Base-by-base conservation (phyloP, 2,113 vertebrate genomes). In the Brachyhypopomus occidentalis region DNA sequence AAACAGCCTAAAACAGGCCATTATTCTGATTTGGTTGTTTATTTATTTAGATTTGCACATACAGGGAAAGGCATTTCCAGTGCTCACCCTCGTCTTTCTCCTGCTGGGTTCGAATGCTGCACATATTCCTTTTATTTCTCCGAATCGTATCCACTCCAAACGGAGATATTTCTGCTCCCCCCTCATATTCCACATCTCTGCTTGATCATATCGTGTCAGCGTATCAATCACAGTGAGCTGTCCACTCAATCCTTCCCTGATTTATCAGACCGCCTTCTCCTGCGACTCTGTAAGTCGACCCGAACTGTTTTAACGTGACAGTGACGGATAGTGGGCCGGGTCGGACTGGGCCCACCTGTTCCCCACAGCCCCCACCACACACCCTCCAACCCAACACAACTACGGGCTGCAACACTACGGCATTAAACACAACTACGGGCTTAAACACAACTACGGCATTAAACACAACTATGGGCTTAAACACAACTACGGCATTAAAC, bases 171-270 rank as follows among this genome's bases (percentile, higher is more conserved):
- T 80, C 5, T 5, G 2, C 66, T 34, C 78, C 81, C 82, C 89
- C 80, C 77, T 85, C 75, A 80, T 85, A 89, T 88, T 89, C 59
- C 89, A 84, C 81, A 79, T n/a, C n/a, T n/a, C 72, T 55, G 67
- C 83, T 81, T 77, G 70, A 85, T 97, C 96, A 98, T 96, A 97
- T 96, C 95, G 95, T 95, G 95, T 97, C 95, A 96, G 88, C 84
- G 93, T 97, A 98, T 99, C 97, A 97, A 98, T 99, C 98, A 98
- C 93, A 93, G 93, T 92, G 94, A 95, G 94, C 96, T 97, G 98
- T 99, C 97, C 96, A 97, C 95, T 97, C 97, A 98, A 99, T 99
- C 93, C 95, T 89, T 91, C 94, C 95, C 95, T 98, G 97, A 98
- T 98, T 97, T 95, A 98, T 99, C 97, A 98, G 96, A 92, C 90